These are phyloP conservation scores for Conomelus anceps DNA, from an alignment of 2,888 invertebrate species.

Conservation along the genomic window DNA sequence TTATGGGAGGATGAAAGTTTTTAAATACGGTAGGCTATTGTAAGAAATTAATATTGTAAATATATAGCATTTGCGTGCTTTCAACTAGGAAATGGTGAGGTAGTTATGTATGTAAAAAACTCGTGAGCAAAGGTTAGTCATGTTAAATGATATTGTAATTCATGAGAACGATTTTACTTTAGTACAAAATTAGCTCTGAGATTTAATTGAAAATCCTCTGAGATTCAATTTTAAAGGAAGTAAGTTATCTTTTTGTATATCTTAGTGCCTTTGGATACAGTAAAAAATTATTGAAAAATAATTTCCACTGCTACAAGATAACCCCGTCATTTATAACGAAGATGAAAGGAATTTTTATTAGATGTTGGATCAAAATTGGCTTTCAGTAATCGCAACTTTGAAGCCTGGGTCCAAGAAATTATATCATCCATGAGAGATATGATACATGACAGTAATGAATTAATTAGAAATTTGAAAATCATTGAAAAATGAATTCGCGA, in stretches of 20 bases:
- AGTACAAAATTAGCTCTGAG: neutral
- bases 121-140: neutral
- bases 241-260: neutral
- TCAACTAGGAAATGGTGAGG: neutral
- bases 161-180: neutral
- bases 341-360: no score
- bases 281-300: neutral
- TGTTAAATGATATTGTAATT: neutral
- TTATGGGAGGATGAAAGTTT: neutral
- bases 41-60: neutral
- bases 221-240: neutral
- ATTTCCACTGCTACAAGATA: neutral
- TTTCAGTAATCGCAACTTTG: no score
- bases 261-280: neutral
- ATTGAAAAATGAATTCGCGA: no score
- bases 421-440: no score
- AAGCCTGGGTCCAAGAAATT: no score
- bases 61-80: neutral
- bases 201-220: neutral
- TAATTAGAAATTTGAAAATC: no score
- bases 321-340: neutral
- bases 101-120: neutral
- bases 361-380: neutral
- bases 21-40: neutral
- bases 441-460: no score